Base-by-base conservation (phyloP, 2,797 vertebrate genomes). In the Macroramphosus scolopax region DNA sequence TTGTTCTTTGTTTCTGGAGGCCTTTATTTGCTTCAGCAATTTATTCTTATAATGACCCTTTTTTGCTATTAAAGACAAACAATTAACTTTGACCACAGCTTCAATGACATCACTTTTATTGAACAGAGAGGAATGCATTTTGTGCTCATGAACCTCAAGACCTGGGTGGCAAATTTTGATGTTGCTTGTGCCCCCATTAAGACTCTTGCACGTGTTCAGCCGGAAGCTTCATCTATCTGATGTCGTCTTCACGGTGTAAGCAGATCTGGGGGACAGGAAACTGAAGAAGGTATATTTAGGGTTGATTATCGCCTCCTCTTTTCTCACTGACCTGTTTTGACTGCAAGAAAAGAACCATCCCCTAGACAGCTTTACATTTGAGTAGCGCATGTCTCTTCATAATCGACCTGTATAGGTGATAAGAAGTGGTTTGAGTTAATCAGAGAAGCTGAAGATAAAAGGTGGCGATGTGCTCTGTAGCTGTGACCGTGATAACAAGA, bases 211-310 rank as follows among this genome's bases (percentile, higher is more conserved):
- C 45, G 43, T 39, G 58, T 41, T 36, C 30, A 45, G 36, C 47
- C 45, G 51, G 74, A 86, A 74, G 56, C 66, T 63, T 68, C 37
- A 28, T 63, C 57, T 59, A 26, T 65, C 68, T 63, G 50, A 76
- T 51, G 39, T 43, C 49, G 12, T 58, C 58, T 70, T 83, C 34
- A 66, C 45, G 44, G 24, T 74, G 78, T 82, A 88, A 88, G 68
- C 42, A 56, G 81, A 87, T 80, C 78, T 65, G 26, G 17, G 38
- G 34, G 30, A 77, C 71, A 85, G 83, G 84, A 89, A 84, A 75
- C 65, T 37, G 36, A 62, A 39, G 51, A 20, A 16, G 50, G 43
- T 86, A 83, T 87, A 85, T 89, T 87, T 87, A 87, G 76, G 61
- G 35, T 55, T 57, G 73, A 86, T 81, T 78, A 83, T 71, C 68